phyloP scores from a whole-genome alignment of 2,888 invertebrate genomes.

The Protonemura montana region DNA sequence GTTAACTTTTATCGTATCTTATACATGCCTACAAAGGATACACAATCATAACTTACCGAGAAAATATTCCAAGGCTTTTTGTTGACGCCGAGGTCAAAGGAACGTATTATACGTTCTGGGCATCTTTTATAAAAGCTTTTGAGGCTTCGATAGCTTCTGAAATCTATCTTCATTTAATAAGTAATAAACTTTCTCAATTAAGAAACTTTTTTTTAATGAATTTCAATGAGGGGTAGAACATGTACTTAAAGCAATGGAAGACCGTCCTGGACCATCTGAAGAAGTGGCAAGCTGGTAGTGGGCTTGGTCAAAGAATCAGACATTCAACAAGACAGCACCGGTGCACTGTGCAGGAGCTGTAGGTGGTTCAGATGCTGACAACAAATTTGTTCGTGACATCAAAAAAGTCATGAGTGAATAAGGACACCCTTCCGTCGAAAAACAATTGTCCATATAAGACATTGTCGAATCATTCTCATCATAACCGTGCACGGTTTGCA shows the following conservation, averaged over 20 bases:
- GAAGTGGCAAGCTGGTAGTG: too few relatives aligned
- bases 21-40: slow-evolving; percentile 34
- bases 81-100: slow-evolving; percentile 27
- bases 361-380: not conserved
- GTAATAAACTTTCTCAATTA: slow-evolving; percentile 19
- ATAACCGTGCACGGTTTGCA: not conserved
- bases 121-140: slow-evolving; percentile 9
- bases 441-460: slow-evolving; percentile 28
- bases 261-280: too few relatives aligned
- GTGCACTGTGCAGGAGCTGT: too few relatives aligned
- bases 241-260: too few relatives aligned
- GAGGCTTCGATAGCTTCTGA: slow-evolving; percentile 22
- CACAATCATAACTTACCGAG: slow-evolving; percentile 38
- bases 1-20: slow-evolving; percentile 25
- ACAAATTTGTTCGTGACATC: slow-evolving; percentile 17
- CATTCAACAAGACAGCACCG: too few relatives aligned
- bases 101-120: slow-evolving; percentile 25
- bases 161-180: slow-evolving; percentile 26
- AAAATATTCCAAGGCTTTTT: slow-evolving; percentile 39
- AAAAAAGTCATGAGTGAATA: not conserved
- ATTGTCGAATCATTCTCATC: slow-evolving; percentile 29
- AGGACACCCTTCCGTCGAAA: slow-evolving; percentile 13
- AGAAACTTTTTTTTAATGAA: not conserved
- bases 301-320: too few relatives aligned
- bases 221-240: not conserved